phyloP scores from a whole-genome alignment of 2,113 vertebrate species.

The Ciconia maguari region DNA sequence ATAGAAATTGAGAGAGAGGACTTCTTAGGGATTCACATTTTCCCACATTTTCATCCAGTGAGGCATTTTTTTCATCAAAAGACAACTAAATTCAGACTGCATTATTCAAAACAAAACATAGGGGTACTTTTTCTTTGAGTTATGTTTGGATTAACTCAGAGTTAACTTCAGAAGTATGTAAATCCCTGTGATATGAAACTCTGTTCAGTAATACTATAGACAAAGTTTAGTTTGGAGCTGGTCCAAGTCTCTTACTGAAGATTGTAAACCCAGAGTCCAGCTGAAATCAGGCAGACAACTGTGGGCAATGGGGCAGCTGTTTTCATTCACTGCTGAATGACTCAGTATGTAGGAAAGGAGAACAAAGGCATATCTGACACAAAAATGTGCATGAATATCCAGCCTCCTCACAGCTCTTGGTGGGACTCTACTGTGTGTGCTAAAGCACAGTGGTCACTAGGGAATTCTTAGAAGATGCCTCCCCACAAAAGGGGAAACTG shows the following conservation, averaged over 20 bases:
- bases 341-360: background rate
- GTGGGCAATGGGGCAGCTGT: background rate
- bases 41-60: background rate
- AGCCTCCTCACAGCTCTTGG: background rate
- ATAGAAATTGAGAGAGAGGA: background rate
- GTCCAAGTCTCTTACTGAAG: background rate
- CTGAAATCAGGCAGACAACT: background rate
- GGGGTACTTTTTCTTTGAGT: background rate
- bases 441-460: background rate
- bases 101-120: background rate
- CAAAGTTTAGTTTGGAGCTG: slow-evolving; percentile 13
- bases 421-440: background rate
- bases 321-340: background rate
- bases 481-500: background rate
- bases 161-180: background rate
- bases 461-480: background rate
- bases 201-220: background rate
- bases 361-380: background rate
- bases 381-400: background rate
- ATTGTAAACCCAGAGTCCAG: background rate
- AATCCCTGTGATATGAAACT: background rate
- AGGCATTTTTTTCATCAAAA: background rate
- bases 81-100: background rate
- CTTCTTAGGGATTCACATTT: background rate
- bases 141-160: background rate